phyloP scores from a whole-genome alignment of 37 sponge, comb jelly and placozoan genomes.

The Tethya wilhelma region DNA sequence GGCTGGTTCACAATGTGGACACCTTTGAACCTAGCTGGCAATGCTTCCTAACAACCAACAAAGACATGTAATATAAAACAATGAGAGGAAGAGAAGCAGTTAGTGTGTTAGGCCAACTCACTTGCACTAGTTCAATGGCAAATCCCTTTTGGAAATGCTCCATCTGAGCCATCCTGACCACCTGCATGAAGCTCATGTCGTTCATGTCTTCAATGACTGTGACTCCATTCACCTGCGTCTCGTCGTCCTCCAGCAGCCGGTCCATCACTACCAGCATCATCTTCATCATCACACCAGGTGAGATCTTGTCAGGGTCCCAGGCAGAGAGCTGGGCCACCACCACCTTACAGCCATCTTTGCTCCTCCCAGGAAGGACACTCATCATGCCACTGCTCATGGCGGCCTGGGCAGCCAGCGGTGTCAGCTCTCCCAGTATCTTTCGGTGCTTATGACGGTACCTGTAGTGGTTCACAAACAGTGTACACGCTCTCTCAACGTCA shows the following conservation, averaged over 20 bases:
- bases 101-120: slow-evolving; percentile 1
- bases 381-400: slow-evolving; percentile 18
- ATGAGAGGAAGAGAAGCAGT: not conserved
- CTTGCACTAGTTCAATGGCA: slow-evolving; percentile 48
- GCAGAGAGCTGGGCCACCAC: not conserved
- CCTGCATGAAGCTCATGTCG: slow-evolving; percentile 26
- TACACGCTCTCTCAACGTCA: slow-evolving; percentile 44
- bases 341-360: slow-evolving; percentile 18
- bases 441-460: slow-evolving; percentile 42
- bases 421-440: slow-evolving; percentile 42
- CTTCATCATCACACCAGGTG: not conserved
- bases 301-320: slow-evolving; percentile 1
- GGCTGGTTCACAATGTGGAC: slow-evolving; percentile 72
- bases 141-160: slow-evolving; percentile 27
- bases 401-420: slow-evolving; percentile 2
- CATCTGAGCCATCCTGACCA: slow-evolving; percentile 17
- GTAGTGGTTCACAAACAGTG: slow-evolving; percentile 59
- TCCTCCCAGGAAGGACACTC: slow-evolving; percentile 15
- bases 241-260: slow-evolving; percentile 65
- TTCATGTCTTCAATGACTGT: slow-evolving; percentile 28
- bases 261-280: slow-evolving; percentile 50
- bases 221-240: slow-evolving; percentile 76
- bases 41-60: slow-evolving; percentile 42
- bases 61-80: not conserved
- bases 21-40: slow-evolving; percentile 74